Base-by-base conservation (phyloP, 2,113 vertebrate species). In the Gymnobelideus leadbeateri region DNA sequence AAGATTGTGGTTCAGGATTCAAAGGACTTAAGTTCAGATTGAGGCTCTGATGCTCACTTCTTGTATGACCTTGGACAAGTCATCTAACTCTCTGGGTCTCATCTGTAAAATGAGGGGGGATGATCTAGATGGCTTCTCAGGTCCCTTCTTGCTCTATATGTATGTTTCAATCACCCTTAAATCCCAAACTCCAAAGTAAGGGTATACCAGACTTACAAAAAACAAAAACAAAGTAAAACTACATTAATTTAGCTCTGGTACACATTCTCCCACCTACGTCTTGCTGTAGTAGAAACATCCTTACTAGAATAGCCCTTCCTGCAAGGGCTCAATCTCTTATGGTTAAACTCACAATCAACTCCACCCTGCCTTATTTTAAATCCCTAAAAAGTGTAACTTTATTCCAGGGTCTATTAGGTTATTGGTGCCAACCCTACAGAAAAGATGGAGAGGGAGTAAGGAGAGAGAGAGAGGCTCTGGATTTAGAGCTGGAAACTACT, bases 121-220 rank as follows among this genome's bases (percentile, higher is more conserved):
- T 31, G 57, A 61, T 37, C 28, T 37, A 61, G 31, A 37, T 14
- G 0, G 57, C 31, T 68, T 68, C 57, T 37, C 11, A 68, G 68
- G 1, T 43, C 16, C 19, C 5, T 77, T 77, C 68, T n/a, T 21
- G 37, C 1, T 77, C 16, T n/a, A 5, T 77, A 16, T 77, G 37
- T 77, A 43, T 77, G 37, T n/a, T n/a, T 11, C 61, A 19, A 77
- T 84, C 19, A 43, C 24, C 12, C 46, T 28, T 89, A 53, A 94
- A 92, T 26, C 21, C 28, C 68, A 51, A 31, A 89, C 2, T 96
- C 52, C 49, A 90, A 91, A 93, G 91, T 92, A 47, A 89, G 55
- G 21, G 49, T 92, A 77, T 95, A 89, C 47, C 93, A 43, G 23
- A 89, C 52, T 93, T 31, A 92, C 9, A 6, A 26, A 26, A 37